Conservation (phyloP, 2,113 vertebrate species). For the Ptychochromis oligacanthus region DNA sequence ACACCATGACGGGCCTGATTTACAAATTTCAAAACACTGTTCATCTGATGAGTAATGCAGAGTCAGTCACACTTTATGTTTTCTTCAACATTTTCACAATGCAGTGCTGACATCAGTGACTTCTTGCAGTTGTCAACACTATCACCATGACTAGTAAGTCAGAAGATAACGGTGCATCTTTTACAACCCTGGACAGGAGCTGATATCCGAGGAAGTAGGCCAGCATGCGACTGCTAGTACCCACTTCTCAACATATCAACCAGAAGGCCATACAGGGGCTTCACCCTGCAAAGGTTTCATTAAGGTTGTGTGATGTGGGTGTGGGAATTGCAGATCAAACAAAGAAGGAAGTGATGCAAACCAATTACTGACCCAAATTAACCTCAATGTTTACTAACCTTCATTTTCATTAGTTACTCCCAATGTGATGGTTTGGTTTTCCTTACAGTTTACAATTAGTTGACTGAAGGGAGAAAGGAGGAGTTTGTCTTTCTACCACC, state of each 20-base stretch:
- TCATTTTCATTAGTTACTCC: not conserved
- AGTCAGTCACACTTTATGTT: too few species aligned
- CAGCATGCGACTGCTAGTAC: constrained; percentile 13
- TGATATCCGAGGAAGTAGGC: not conserved
- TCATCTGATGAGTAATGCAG: too few species aligned
- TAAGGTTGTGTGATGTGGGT: not conserved
- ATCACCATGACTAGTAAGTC: not conserved
- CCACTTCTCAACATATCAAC: not conserved
- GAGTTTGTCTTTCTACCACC: too few species aligned
- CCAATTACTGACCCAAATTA: not conserved
- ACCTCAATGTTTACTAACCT: not conserved
- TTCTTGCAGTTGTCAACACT: too few species aligned
- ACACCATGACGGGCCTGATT: too few species aligned
- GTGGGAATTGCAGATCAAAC: too few species aligned
- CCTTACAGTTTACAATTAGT: too few species aligned
- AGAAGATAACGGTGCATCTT: not conserved
- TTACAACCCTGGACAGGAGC: not conserved
- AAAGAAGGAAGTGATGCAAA: not conserved
- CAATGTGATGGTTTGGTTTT: too few species aligned
- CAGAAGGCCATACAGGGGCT: not conserved
- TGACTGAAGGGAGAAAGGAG: too few species aligned
- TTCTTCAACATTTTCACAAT: too few species aligned
- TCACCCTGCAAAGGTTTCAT: not conserved
- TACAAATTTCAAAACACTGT: too few species aligned
- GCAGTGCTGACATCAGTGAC: too few species aligned